phyloP scores from a whole-genome alignment of 2,113 vertebrate species.

The Sphaerodactylus townsendi region DNA sequence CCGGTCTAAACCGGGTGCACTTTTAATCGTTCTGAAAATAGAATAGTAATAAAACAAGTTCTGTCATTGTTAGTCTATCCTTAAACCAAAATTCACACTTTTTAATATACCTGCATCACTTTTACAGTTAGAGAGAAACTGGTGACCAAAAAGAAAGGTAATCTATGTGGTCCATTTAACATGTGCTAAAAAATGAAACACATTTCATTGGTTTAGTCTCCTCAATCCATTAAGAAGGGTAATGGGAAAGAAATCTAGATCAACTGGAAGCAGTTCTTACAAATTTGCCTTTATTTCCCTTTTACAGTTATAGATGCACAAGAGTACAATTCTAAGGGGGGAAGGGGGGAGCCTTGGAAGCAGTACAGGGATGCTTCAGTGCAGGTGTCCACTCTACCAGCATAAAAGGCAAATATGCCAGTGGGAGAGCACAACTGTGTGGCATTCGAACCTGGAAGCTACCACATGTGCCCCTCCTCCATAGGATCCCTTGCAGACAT shows the following conservation, averaged over 20 bases:
- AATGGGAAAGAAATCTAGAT: background rate
- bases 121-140: background rate
- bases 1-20: too few species aligned
- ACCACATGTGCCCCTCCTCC: too few species aligned
- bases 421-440: too few species aligned
- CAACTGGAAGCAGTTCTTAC: too few species aligned
- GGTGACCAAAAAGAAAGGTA: background rate
- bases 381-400: too few species aligned
- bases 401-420: too few species aligned
- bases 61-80: background rate
- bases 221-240: background rate
- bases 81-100: background rate
- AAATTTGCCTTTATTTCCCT: background rate
- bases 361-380: too few species aligned
- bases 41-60: background rate
- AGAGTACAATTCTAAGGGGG: too few species aligned
- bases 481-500: too few species aligned
- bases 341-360: too few species aligned
- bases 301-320: background rate
- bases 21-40: background rate
- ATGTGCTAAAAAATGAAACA: background rate
- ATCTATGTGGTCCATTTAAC: too few species aligned
- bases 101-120: background rate
- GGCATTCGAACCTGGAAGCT: too few species aligned
- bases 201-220: background rate